Evolutionary conservation across 2,888 invertebrate genomes (phyloP).

Genomic region (Megaustenia siamemsis): DNA sequence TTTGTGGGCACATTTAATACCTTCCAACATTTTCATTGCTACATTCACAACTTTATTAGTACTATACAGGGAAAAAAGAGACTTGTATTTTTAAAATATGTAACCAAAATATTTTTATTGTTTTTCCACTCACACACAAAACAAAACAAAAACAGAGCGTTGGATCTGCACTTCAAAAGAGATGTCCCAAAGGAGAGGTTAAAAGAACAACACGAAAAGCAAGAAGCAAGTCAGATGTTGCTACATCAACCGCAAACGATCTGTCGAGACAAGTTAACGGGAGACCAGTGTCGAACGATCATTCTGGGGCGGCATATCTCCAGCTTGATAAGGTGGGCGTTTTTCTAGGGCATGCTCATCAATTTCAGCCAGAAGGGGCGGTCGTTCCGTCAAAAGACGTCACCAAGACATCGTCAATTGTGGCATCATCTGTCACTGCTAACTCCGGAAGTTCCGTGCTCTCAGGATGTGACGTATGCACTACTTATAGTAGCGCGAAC

Average conservation of each 20-base stretch:
- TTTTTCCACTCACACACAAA: no score
- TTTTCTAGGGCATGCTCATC: conserved; percentile 6
- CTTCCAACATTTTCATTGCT: no score
- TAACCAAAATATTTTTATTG: no score
- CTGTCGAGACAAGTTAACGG: conserved; percentile 1
- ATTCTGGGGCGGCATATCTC: background rate
- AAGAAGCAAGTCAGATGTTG: conserved; percentile 29
- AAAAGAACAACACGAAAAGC: conserved; percentile 39
- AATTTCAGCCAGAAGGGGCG: conserved; percentile 46
- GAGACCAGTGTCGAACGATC: background rate
- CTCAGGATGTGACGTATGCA: background rate
- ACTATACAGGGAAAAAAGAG: no score
- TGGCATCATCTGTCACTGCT: background rate
- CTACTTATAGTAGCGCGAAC: background rate
- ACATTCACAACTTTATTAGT: no score
- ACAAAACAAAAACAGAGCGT: background rate
- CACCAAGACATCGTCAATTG: background rate
- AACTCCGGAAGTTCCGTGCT: background rate
- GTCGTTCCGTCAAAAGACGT: conserved; percentile 24
- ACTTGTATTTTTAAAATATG: no score
- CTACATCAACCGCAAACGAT: conserved; percentile 41
- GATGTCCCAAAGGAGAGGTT: background rate
- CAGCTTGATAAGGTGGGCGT: conserved; percentile 25
- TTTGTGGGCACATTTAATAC: no score
- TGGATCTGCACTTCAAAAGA: conserved; percentile 1